Evolutionary conservation across 2,888 invertebrate genomes (phyloP).

Genomic region (Tethea ocularis): DNA sequence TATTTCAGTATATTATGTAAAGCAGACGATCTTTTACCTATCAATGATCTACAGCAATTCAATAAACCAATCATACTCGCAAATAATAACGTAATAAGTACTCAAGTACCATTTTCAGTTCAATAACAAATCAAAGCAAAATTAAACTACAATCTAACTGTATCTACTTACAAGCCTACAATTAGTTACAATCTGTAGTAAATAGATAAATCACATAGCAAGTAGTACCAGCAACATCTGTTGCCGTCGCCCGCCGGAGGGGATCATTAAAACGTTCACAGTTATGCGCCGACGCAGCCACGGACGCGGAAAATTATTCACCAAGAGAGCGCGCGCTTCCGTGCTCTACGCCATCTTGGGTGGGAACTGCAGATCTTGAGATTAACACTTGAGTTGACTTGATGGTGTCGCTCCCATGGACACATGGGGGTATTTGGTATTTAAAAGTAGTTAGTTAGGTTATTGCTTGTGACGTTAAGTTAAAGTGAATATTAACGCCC

Average conservation of each 20-base stretch:
- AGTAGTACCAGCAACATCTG: constrained; percentile 20
- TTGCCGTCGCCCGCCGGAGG: constrained; percentile 31
- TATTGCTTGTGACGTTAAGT: too few species aligned
- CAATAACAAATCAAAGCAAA: neutral
- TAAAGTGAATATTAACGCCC: too few species aligned
- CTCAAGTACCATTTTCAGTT: neutral
- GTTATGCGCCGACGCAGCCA: constrained; percentile 62
- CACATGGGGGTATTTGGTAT: constrained; percentile 19
- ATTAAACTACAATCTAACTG: neutral
- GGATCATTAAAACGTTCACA: constrained; percentile 69
- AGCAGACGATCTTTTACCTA: too few species aligned
- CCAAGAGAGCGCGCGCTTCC: constrained; percentile 56
- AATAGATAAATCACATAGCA: constrained; percentile 20
- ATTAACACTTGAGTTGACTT: constrained; percentile 20
- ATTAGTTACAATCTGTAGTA: constrained; percentile 32
- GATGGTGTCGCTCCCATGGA: constrained; percentile 32
- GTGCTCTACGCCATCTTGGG: constrained; percentile 32
- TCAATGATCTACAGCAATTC: too few species aligned
- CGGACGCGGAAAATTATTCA: constrained; percentile 81
- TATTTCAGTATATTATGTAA: too few species aligned
- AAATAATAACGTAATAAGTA: too few species aligned
- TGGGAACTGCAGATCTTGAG: constrained; percentile 21
- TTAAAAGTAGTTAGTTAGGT: neutral
- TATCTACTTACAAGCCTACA: constrained; percentile 16
- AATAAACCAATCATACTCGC: too few species aligned